Evolutionary conservation across 2,113 vertebrate genomes (phyloP).

Genomic region (Stercorarius parasiticus): DNA sequence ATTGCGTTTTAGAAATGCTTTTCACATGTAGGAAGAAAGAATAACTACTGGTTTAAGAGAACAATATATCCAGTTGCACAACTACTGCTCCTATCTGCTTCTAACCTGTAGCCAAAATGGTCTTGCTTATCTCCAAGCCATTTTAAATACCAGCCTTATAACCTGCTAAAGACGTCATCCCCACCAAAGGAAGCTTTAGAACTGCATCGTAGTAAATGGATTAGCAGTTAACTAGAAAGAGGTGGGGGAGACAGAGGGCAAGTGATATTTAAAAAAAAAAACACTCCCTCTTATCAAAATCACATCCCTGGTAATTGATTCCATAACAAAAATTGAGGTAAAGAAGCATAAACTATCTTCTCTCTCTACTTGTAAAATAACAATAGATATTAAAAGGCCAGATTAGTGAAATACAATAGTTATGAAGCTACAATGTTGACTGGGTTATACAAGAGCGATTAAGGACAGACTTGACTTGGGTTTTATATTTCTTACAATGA

Average conservation of each 20-base stretch:
- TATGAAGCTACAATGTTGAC: not conserved
- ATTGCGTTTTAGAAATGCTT: not conserved
- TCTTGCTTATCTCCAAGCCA: not conserved
- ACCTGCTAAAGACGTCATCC: not conserved
- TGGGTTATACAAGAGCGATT: not conserved
- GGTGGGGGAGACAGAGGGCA: not conserved
- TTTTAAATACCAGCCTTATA: not conserved
- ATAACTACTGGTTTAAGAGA: not conserved
- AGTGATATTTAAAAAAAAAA: not conserved
- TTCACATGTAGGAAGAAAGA: not conserved
- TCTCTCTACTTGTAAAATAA: not conserved
- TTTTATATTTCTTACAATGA: not conserved
- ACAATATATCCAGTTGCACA: not conserved
- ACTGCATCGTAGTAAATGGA: not conserved
- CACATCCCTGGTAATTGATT: not conserved
- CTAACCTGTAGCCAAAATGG: not conserved
- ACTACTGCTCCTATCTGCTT: not conserved
- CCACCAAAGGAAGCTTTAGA: not conserved
- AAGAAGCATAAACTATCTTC: not conserved
- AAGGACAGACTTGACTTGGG: not conserved
- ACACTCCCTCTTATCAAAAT: not conserved
- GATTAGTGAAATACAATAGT: not conserved
- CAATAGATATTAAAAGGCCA: not conserved
- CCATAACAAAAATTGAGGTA: accelerated
- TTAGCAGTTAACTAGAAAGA: not conserved